phyloP scores from a whole-genome alignment of 2,113 vertebrate species.

The Pteronura brasiliensis region DNA sequence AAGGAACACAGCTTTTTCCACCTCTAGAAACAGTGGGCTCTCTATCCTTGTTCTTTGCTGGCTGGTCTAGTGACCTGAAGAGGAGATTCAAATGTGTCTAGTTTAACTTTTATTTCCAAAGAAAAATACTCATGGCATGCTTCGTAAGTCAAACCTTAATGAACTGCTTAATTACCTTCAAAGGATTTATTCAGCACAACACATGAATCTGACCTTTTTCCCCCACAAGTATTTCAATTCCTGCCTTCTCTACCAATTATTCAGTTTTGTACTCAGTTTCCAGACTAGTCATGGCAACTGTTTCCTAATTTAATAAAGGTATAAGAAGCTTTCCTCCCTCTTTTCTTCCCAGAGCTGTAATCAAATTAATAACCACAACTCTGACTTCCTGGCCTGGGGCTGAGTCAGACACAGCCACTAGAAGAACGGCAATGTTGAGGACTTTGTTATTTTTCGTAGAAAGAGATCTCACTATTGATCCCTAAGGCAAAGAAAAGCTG shows the following conservation, averaged over 20 bases:
- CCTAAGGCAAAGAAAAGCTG: conserved; percentile 69
- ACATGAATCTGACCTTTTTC: background rate
- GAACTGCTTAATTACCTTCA: background rate
- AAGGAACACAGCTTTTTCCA: background rate
- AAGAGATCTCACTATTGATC: conserved; percentile 72
- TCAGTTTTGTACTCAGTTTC: conserved; percentile 13
- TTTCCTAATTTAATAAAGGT: conserved; percentile 51
- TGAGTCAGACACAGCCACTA: conserved; percentile 51
- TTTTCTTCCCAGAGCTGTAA: conserved; percentile 45
- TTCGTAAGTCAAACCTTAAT: background rate
- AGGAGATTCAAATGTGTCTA: background rate
- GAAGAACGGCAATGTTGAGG: conserved; percentile 62
- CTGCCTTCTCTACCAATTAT: conserved; percentile 49
- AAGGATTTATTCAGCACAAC: background rate
- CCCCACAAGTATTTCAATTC: conserved; percentile 6
- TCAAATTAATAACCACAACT: conserved; percentile 71
- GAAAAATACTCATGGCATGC: background rate
- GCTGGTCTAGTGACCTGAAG: background rate
- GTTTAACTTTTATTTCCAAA: conserved; percentile 34
- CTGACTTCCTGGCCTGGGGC: conserved; percentile 53
- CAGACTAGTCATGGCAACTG: conserved; percentile 46
- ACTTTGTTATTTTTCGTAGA: conserved; percentile 74
- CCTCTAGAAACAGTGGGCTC: background rate
- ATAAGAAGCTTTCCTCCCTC: background rate
- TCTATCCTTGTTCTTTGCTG: background rate